Evolutionary conservation across 2,888 invertebrate genomes (phyloP).

Genomic region (Eupithecia inturbata): DNA sequence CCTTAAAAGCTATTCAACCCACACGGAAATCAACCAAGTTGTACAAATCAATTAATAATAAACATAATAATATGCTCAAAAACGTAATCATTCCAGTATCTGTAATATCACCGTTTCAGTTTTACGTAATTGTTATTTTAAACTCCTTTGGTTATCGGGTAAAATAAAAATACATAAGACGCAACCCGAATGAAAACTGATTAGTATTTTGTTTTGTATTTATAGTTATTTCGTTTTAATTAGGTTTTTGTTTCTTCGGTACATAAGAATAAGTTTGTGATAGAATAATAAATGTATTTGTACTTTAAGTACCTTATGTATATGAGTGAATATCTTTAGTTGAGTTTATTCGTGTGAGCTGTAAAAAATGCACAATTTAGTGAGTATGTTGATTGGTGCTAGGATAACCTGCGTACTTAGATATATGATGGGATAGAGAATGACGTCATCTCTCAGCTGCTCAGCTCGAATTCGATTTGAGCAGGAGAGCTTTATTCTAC

Average conservation of each 20-base stretch:
- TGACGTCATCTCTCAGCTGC: not conserved
- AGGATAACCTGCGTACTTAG: not conserved
- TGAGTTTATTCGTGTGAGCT: slow-evolving; percentile 4
- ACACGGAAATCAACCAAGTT: not conserved
- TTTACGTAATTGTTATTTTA: not conserved
- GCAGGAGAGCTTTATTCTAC: too few relatives aligned
- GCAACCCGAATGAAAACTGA: not conserved
- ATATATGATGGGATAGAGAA: not conserved
- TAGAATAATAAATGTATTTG: slow-evolving; percentile 38
- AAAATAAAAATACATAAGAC: slow-evolving; percentile 1
- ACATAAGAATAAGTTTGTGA: slow-evolving; percentile 39
- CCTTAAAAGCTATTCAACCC: not conserved
- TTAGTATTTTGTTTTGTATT: not conserved
- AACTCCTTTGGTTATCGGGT: not conserved
- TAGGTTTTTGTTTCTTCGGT: not conserved
- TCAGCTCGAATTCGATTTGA: not conserved
- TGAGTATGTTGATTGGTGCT: not conserved
- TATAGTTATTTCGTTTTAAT: not conserved
- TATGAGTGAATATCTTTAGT: slow-evolving; percentile 22
- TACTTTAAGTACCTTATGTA: slow-evolving; percentile 40
- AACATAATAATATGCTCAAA: slow-evolving; percentile 1
- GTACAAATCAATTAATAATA: not conserved
- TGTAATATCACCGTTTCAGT: not conserved
- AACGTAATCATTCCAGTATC: slow-evolving; percentile 6
- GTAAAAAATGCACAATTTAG: not conserved